Base-by-base conservation (phyloP, 2,888 invertebrate species). In the Iphiclides podalirius region DNA sequence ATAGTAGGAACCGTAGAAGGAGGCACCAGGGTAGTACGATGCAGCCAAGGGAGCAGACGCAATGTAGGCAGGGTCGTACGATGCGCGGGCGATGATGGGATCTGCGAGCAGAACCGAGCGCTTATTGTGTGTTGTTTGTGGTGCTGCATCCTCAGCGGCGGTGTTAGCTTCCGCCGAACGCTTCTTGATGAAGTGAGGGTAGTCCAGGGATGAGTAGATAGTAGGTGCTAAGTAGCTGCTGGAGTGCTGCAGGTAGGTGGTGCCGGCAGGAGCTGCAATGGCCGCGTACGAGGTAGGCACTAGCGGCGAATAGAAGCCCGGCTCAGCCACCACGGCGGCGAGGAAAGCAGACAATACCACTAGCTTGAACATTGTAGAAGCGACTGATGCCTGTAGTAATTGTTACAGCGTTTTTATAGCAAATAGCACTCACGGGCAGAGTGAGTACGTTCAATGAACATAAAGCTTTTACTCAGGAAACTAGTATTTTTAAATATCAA, bases 301-400 rank as follows among this genome's bases (percentile, higher is more conserved):
- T 1, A 11, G 31, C 2, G n/a, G 11, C 28, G 28, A 31, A 11
- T 50, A 0, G n/a, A 50, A 26, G 12, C 70, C 54, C 58, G 72
- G 74, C 37, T 65, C 66, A 58, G 90, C 89, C 52, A 72, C 73
- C 56, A 75, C 85, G 53, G 88, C 67, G 64, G 88, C 83, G 58
- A 89, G 66, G 57, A 90, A 74, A 69, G 83, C 86, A 67, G 79
- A 87, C 79, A 90, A 78, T 59, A 82, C 75, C 65, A 72, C 75
- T 72, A 76, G 75, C 52, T 63, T 69, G 50, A 20, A 38, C 54
- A 52, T 45, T 47, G 52, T 45, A 42, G 53, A 42, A 52, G 48
- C 57, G 53, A 59, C 57, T 61, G 61, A 61, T 59, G 51, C 2
- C 11, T 11, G 11, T 20, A 20, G 20, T 20, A 20, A 6, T 6